phyloP scores from a whole-genome alignment of 2,888 invertebrate species.

The Ormyrus nitidulus region DNA sequence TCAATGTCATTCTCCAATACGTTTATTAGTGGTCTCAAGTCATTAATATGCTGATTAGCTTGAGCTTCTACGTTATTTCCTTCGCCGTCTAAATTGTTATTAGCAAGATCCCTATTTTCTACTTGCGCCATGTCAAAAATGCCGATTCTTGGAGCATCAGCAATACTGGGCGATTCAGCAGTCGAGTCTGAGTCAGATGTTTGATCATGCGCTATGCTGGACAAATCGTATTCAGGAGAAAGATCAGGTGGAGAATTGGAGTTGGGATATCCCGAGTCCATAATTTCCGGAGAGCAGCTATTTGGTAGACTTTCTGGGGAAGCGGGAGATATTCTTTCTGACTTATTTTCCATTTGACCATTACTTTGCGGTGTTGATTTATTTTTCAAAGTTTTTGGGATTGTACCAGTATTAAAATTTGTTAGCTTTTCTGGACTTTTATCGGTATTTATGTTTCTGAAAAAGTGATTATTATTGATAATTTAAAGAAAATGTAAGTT shows the following conservation, averaged over 20 bases:
- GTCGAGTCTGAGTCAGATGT: conserved; percentile 63
- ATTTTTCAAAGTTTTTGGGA: conserved; percentile 37
- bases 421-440: conserved; percentile 29
- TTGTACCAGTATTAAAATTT: conserved; percentile 38
- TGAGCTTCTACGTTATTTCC: conserved; percentile 75
- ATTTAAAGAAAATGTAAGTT: conserved; percentile 7
- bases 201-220: conserved; percentile 66
- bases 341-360: conserved; percentile 33
- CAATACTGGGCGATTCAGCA: conserved; percentile 64
- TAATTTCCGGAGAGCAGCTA: conserved; percentile 69
- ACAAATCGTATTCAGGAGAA: conserved; percentile 67
- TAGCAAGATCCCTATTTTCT: conserved; percentile 77
- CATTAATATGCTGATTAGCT: conserved; percentile 63
- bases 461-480: conserved; percentile 19
- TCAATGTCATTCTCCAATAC: conserved; percentile 68
- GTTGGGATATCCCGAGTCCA: conserved; percentile 72
- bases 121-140: conserved; percentile 65
- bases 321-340: conserved; percentile 58
- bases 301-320: conserved; percentile 63
- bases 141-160: conserved; percentile 62
- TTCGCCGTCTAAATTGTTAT: conserved; percentile 77
- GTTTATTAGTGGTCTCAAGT: conserved; percentile 66
- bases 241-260: conserved; percentile 68
- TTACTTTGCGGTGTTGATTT: not conserved
- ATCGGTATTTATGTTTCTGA: conserved; percentile 16